A percentile compares a stretch with the other conserved stretches of the same genome.
Conservation (phyloP, 2,888 invertebrate genomes). For the Pterobdella sp. region DNA sequence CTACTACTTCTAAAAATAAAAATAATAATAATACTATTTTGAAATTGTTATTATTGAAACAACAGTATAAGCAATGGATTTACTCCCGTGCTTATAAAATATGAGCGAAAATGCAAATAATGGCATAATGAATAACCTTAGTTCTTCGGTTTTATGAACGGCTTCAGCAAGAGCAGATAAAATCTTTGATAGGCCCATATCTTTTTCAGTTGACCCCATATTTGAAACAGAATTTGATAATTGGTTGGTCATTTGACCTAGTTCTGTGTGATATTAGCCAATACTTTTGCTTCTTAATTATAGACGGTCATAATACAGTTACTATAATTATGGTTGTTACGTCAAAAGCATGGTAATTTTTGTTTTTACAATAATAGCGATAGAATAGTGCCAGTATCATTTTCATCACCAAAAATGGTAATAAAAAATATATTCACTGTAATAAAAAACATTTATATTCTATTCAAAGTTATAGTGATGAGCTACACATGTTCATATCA, state of each 20-base stretch:
- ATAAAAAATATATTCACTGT: too few relatives aligned
- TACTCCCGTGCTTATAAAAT: conserved; percentile 83
- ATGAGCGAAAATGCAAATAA: conserved; percentile 84
- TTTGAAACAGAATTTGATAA: conserved; percentile 81
- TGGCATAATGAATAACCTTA: conserved; percentile 89
- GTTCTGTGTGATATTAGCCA: conserved; percentile 41
- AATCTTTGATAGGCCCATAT: conserved; percentile 79
- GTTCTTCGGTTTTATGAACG: conserved; percentile 62
- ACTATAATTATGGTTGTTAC: too few relatives aligned
- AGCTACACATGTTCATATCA: too few relatives aligned
- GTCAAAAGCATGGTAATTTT: too few relatives aligned
- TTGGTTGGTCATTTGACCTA: conserved; percentile 44
- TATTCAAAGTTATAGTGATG: too few relatives aligned
- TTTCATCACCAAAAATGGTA: too few relatives aligned
- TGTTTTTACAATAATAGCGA: too few relatives aligned
- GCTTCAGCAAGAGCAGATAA: conserved; percentile 81
- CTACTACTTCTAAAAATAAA: background rate
- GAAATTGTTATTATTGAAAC: background rate
- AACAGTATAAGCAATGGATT: conserved; percentile 53
- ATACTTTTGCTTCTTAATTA: too few relatives aligned
- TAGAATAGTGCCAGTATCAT: too few relatives aligned
- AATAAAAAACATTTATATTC: too few relatives aligned
- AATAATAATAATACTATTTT: background rate
- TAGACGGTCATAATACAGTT: too few relatives aligned
- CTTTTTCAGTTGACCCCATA: conserved; percentile 84